Evolutionary conservation across 2,797 vertebrate genomes (phyloP).

Genomic region (Orestias chungarensis): DNA sequence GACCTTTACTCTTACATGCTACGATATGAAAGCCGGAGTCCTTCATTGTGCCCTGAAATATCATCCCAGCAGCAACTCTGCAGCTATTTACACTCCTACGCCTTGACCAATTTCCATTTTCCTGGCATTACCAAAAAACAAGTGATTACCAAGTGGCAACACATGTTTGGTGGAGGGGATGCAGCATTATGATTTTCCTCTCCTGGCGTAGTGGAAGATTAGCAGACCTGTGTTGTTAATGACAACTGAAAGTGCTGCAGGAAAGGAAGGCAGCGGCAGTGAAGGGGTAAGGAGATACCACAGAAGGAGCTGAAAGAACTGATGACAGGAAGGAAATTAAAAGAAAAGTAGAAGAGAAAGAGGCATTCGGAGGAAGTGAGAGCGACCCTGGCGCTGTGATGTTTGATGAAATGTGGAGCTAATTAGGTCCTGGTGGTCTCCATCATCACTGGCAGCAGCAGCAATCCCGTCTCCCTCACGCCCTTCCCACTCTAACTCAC

Average conservation of each 20-base stretch:
- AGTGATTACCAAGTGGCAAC: constrained; percentile 44
- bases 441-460: constrained; percentile 43
- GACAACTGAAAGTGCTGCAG: constrained; percentile 51
- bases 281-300: constrained; percentile 6
- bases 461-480: constrained; percentile 40
- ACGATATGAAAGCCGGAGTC: constrained; percentile 65
- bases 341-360: constrained; percentile 14
- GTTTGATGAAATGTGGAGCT: constrained; percentile 74
- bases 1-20: constrained; percentile 57
- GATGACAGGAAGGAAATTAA: constrained; percentile 24
- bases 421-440: constrained; percentile 69
- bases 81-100: constrained; percentile 54
- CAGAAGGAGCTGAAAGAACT: not conserved
- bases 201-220: constrained; percentile 58
- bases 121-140: constrained; percentile 56
- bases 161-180: constrained; percentile 10
- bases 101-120: constrained; percentile 56
- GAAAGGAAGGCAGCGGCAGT: constrained; percentile 2
- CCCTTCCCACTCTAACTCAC: constrained; percentile 48
- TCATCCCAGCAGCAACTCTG: constrained; percentile 47
- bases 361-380: constrained; percentile 33
- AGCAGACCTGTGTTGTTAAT: constrained; percentile 58
- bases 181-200: constrained; percentile 53
- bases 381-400: constrained; percentile 50
- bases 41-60: constrained; percentile 64